These are phyloP conservation scores for Oligia latruncula DNA, from an alignment of 2,888 invertebrate genomes.

Conservation along the genomic window DNA sequence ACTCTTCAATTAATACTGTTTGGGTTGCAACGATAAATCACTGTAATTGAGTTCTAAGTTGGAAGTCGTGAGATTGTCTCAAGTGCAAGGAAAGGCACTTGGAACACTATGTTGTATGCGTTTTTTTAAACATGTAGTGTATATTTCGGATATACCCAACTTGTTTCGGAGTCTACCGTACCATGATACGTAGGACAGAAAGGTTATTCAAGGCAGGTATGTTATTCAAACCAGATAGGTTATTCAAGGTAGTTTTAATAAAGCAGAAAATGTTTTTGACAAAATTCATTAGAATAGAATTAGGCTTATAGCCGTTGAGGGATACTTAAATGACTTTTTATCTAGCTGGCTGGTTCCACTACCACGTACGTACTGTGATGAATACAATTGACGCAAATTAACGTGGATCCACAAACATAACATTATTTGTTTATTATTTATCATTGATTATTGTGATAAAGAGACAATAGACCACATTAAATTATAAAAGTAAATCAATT, in stretches of 20 bases:
- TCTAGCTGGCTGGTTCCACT: slow-evolving; percentile 9
- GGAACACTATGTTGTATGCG: neutral
- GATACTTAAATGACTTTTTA: slow-evolving; percentile 20
- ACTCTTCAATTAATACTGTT: too few relatives aligned
- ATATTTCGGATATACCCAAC: neutral
- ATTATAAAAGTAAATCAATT: neutral
- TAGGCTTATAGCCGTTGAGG: slow-evolving; percentile 1
- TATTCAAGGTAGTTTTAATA: neutral
- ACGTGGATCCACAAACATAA: neutral
- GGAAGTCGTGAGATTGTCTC: neutral
- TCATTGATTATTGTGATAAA: slow-evolving; percentile 6
- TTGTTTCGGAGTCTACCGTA: neutral
- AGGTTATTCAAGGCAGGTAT: neutral
- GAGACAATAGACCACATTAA: neutral
- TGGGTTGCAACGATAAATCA: too few relatives aligned
- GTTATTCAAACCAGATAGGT: too few relatives aligned
- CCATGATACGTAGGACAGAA: neutral
- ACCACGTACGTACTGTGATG: slow-evolving; percentile 24
- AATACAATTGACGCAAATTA: slow-evolving; percentile 27
- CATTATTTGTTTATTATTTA: neutral
- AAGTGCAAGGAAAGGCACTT: neutral
- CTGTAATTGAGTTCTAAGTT: neutral
- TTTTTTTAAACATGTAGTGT: neutral
- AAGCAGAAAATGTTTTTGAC: neutral
- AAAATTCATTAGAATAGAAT: neutral